Conservation (phyloP, 2,797 vertebrate species). For the Graptemys geographica region DNA sequence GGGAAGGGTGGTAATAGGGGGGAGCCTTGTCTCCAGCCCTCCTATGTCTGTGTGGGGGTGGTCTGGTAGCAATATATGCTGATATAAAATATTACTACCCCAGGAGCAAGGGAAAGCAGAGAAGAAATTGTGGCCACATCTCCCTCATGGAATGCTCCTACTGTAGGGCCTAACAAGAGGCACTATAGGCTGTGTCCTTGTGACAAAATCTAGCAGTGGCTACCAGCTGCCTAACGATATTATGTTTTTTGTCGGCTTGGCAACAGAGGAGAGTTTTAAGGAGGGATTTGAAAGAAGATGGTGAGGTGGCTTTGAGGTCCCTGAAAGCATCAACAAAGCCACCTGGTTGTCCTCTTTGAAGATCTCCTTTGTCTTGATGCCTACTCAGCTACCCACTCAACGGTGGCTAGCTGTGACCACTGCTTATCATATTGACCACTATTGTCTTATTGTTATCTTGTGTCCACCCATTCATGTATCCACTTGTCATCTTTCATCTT, state of each 20-base stretch:
- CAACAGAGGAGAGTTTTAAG: not conserved
- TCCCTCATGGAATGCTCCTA: not conserved
- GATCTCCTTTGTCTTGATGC: not conserved
- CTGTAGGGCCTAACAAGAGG: not conserved
- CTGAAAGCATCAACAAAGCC: not conserved
- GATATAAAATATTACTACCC: not conserved
- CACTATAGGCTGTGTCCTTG: rapidly evolving
- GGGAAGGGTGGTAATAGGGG: not conserved
- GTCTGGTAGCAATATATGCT: not conserved
- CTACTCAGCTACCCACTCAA: not conserved
- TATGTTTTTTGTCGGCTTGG: not conserved
- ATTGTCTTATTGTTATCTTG: not conserved
- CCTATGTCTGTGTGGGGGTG: not conserved
- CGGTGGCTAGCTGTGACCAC: not conserved
- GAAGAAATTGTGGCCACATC: not conserved
- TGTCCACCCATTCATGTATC: not conserved
- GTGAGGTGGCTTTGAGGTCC: not conserved
- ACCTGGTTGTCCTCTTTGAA: not conserved
- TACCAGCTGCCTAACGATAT: rapidly evolving
- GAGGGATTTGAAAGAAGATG: not conserved
- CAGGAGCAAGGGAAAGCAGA: not conserved
- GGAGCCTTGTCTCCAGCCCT: not conserved
- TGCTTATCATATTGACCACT: not conserved
- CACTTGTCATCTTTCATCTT: no score
- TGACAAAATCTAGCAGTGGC: not conserved